Conservation (phyloP, 2,797 vertebrate genomes). For the Triplophysa yarkandensis region DNA sequence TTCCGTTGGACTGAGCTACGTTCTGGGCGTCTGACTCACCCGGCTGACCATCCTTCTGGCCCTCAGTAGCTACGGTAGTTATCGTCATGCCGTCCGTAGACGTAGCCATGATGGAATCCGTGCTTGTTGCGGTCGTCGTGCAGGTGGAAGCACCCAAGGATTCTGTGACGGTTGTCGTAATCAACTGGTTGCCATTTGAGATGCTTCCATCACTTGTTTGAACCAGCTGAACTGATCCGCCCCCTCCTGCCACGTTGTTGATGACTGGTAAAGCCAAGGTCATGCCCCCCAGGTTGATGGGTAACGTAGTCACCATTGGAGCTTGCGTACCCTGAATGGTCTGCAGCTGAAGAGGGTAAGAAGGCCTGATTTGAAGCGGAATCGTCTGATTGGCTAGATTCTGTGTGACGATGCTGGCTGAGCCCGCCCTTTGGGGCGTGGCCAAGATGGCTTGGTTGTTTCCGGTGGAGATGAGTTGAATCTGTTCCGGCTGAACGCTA, state of each 20-base stretch:
- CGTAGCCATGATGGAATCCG: slow-evolving; percentile 77
- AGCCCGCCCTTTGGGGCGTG: slow-evolving; percentile 57
- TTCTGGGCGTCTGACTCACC: slow-evolving; percentile 75
- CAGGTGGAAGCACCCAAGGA: slow-evolving; percentile 77
- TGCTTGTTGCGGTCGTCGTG: slow-evolving; percentile 73
- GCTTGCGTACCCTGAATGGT: slow-evolving; percentile 91
- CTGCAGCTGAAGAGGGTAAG: slow-evolving; percentile 94
- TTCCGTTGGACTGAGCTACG: slow-evolving; percentile 88
- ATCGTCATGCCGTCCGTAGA: slow-evolving; percentile 82
- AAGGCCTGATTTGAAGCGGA: slow-evolving; percentile 93
- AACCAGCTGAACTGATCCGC: slow-evolving; percentile 86
- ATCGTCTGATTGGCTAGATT: slow-evolving; percentile 92
- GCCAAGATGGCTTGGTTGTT: slow-evolving; percentile 90
- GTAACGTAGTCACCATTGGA: slow-evolving; percentile 93
- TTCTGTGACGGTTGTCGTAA: slow-evolving; percentile 83
- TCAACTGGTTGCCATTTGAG: slow-evolving; percentile 89
- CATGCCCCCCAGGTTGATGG: slow-evolving; percentile 96
- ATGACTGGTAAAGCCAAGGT: slow-evolving; percentile 95
- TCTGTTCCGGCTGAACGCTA: slow-evolving; percentile 82
- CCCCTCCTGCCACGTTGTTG: slow-evolving; percentile 83
- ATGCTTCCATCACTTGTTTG: slow-evolving; percentile 87
- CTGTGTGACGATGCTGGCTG: slow-evolving; percentile 80
- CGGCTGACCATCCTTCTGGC: slow-evolving; percentile 73
- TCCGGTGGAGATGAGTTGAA: slow-evolving; percentile 92
- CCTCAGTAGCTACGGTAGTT: slow-evolving; percentile 74